phyloP scores from a whole-genome alignment of 2,113 vertebrate genomes.

The Microtus pennsylvanicus region DNA sequence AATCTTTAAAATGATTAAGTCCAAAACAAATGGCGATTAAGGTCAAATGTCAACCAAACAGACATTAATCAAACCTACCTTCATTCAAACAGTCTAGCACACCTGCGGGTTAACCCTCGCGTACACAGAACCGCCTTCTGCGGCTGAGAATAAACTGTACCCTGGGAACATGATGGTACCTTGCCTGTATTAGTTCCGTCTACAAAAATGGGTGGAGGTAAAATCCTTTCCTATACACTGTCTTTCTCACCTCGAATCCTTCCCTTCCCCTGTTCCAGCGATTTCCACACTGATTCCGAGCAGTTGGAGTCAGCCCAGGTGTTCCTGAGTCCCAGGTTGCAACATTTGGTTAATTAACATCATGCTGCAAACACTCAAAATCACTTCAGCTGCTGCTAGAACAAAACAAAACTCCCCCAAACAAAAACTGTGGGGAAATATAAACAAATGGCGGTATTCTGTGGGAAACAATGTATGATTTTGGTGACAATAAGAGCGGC shows the following conservation, averaged over 20 bases:
- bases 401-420: constrained; percentile 70
- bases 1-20: background rate
- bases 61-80: background rate
- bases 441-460: constrained; percentile 64
- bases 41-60: background rate
- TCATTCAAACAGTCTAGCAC: background rate
- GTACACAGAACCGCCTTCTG: fast-evolving
- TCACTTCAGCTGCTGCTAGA: constrained; percentile 74
- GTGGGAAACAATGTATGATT: constrained; percentile 65
- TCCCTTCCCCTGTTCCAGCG: background rate
- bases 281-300: constrained; percentile 37
- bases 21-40: background rate
- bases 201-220: background rate
- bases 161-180: background rate
- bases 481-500: constrained; percentile 58
- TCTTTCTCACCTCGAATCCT: constrained; percentile 36
- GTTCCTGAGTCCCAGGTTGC: constrained; percentile 74
- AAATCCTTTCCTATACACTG: background rate
- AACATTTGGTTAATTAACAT: constrained; percentile 79
- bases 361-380: constrained; percentile 75
- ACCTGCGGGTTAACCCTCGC: background rate
- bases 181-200: background rate
- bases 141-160: background rate
- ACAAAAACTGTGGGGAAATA: constrained; percentile 77
- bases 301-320: constrained; percentile 72